Evolutionary conservation across 2,113 vertebrate species (phyloP).

Genomic region (Gallinago paraguaiae): DNA sequence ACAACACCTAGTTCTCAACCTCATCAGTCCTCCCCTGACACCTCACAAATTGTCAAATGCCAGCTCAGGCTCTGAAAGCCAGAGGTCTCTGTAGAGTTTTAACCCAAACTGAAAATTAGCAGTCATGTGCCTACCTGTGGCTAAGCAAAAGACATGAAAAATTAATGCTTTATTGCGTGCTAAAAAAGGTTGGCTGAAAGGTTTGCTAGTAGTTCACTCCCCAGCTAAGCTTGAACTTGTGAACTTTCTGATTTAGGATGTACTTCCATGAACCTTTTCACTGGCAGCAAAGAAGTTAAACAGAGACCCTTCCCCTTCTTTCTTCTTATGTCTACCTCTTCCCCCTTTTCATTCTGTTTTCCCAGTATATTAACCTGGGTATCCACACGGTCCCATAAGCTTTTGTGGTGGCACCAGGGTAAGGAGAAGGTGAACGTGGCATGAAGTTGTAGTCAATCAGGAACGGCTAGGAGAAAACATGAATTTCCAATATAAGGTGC

Average conservation of each 20-base stretch:
- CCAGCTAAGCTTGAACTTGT: not conserved
- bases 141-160: conserved; percentile 45
- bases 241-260: conserved; percentile 1
- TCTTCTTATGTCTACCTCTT: not conserved
- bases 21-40: conserved; percentile 33
- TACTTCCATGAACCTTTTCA: not conserved
- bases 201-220: conserved; percentile 18
- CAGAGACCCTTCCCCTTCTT: not conserved
- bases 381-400: not conserved
- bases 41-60: conserved; percentile 50
- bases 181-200: conserved; percentile 26
- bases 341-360: not conserved
- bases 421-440: not conserved
- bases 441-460: not conserved
- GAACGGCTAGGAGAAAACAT: not conserved
- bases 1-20: conserved; percentile 34
- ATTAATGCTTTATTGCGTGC: conserved; percentile 49
- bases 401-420: not conserved
- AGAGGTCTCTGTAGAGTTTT: conserved; percentile 27
- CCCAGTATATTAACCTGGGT: not conserved
- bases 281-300: not conserved
- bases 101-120: conserved; percentile 38
- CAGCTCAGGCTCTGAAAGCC: conserved; percentile 10
- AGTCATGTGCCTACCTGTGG: conserved; percentile 25
- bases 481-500: not conserved